Conservation (phyloP, 2,888 invertebrate genomes). For the Polyommatus icarus region DNA sequence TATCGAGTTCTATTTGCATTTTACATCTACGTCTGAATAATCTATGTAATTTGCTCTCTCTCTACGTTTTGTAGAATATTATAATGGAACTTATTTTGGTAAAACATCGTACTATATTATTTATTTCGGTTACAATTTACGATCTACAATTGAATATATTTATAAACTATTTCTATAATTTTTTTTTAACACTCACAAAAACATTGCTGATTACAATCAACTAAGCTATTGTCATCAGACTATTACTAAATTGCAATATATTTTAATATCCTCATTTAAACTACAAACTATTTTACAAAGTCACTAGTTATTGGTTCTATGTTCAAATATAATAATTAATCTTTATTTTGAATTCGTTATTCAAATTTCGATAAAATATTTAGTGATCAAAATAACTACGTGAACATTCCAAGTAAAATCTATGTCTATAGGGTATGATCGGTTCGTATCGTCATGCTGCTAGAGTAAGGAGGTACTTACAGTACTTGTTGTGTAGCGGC, state of each 20-base stretch:
- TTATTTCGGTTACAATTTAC: neutral
- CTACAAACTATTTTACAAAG: neutral
- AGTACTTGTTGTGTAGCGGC: constrained; percentile 87
- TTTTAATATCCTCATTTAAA: neutral
- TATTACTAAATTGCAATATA: neutral
- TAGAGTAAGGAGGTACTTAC: constrained; percentile 72
- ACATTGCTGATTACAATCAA: constrained; percentile 1
- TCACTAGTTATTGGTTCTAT: neutral
- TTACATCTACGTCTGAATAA: neutral
- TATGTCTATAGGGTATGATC: constrained; percentile 32
- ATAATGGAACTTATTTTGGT: neutral
- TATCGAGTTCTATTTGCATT: neutral
- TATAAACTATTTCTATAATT: neutral
- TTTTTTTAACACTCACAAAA: neutral
- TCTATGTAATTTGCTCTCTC: neutral
- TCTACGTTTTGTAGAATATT: neutral
- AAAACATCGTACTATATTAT: neutral
- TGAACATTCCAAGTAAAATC: constrained; percentile 21
- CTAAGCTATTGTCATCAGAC: neutral
- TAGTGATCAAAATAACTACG: constrained; percentile 24
- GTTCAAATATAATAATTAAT: neutral
- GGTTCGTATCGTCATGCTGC: constrained; percentile 45
- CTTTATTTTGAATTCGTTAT: neutral
- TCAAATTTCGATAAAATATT: neutral
- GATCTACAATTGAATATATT: neutral